Evolutionary conservation across 2,797 vertebrate species (phyloP).

Genomic region (Adelosebastes latens): DNA sequence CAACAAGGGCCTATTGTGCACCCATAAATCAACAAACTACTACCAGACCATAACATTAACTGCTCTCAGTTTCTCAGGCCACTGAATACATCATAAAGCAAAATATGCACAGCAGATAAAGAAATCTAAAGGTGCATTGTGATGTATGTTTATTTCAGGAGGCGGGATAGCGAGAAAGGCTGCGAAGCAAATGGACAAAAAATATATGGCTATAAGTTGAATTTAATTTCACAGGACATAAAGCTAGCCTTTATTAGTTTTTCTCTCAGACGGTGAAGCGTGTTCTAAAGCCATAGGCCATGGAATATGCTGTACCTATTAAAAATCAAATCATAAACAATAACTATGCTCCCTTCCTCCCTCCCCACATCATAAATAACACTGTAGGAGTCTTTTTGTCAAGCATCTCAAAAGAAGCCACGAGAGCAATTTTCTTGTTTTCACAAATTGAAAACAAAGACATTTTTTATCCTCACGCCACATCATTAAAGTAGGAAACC

Average conservation of each 20-base stretch:
- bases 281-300: constrained; percentile 63
- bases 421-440: constrained; percentile 18
- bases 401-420: constrained; percentile 43
- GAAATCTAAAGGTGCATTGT: constrained; percentile 47
- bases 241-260: constrained; percentile 75
- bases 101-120: constrained; percentile 60
- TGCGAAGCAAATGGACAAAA: constrained; percentile 55
- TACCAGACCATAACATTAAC: constrained; percentile 50
- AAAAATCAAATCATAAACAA: constrained; percentile 74
- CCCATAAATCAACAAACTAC: constrained; percentile 60
- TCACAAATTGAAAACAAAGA: constrained; percentile 33
- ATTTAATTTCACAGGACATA: constrained; percentile 85
- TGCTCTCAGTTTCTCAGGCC: constrained; percentile 32
- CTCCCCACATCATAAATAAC: constrained; percentile 43
- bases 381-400: constrained; percentile 17
- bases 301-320: constrained; percentile 54
- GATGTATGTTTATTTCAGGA: constrained; percentile 53
- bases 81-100: constrained; percentile 55
- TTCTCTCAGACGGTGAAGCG: constrained; percentile 47
- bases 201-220: constrained; percentile 55
- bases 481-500: constrained; percentile 39
- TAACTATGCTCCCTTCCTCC: constrained; percentile 32
- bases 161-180: constrained; percentile 5
- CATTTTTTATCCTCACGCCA: not conserved
- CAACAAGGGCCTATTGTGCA: constrained; percentile 25